Percentiles rank a stretch among this genome's conserved stretches.
phyloP scores from a whole-genome alignment of 2,113 vertebrate species.

The Misgurnus mizolepis region DNA sequence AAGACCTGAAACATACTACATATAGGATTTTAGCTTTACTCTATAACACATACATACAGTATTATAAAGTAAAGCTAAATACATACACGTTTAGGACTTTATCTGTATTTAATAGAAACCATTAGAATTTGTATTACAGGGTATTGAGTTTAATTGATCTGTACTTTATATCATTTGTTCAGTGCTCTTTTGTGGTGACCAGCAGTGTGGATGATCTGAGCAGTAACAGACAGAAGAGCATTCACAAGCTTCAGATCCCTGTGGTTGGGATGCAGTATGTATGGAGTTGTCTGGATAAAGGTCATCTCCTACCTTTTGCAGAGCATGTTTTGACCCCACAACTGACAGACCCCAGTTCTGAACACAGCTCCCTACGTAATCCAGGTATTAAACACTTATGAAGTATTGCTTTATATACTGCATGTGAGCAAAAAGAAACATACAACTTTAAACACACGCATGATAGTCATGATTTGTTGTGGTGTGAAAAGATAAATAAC shows the following conservation, averaged over 20 bases:
- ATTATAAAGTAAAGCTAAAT: too few species aligned
- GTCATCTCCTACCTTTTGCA: constrained; percentile 66
- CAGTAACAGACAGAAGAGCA: constrained; percentile 66
- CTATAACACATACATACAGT: too few species aligned
- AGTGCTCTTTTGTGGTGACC: constrained; percentile 82
- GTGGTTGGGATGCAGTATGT: constrained; percentile 77
- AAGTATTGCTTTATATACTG: too few species aligned
- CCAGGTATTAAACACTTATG: constrained; percentile 48
- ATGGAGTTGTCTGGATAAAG: constrained; percentile 72
- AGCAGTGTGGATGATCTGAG: constrained; percentile 70
- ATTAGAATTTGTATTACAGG: too few species aligned
- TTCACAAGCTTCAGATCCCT: constrained; percentile 70
- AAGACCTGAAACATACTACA: too few species aligned
- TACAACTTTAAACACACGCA: too few species aligned
- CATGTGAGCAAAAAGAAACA: too few species aligned
- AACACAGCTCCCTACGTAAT: neutral
- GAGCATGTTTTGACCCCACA: constrained; percentile 55
- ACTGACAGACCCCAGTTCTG: neutral
- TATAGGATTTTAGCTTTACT: too few species aligned
- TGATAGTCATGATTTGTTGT: too few species aligned
- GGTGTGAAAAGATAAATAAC: too few species aligned
- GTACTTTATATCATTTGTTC: constrained; percentile 48
- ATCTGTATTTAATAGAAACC: too few species aligned
- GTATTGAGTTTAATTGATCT: neutral
- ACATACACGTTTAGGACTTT: too few species aligned